phyloP scores from a whole-genome alignment of 2,888 invertebrate species.

The Calameuta pallipes region DNA sequence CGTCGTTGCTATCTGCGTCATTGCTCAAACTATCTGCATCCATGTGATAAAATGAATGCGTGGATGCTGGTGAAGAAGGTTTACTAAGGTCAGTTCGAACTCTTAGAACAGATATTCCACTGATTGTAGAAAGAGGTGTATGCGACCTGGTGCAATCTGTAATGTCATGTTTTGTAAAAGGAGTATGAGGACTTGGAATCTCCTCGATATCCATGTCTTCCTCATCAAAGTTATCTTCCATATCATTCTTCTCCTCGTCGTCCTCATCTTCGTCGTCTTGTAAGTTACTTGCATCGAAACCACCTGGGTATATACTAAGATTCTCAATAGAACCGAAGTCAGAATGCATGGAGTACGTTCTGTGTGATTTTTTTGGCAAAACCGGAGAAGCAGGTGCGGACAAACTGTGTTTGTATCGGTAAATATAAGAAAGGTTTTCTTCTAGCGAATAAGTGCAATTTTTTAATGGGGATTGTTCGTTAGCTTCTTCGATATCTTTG shows the following conservation, averaged over 20 bases:
- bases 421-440: slow-evolving; percentile 31
- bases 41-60: slow-evolving; percentile 50
- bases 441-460: not conserved
- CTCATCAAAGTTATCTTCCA: slow-evolving; percentile 67
- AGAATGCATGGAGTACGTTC: slow-evolving; percentile 49
- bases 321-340: slow-evolving; percentile 56
- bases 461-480: slow-evolving; percentile 1
- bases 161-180: slow-evolving; percentile 45
- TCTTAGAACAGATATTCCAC: slow-evolving; percentile 53
- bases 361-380: slow-evolving; percentile 36
- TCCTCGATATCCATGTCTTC: slow-evolving; percentile 61
- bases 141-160: slow-evolving; percentile 44
- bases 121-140: slow-evolving; percentile 52
- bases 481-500: slow-evolving; percentile 19
- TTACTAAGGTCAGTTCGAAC: slow-evolving; percentile 62
- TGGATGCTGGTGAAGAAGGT: slow-evolving; percentile 58
- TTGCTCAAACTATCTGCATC: slow-evolving; percentile 46
- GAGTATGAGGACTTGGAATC: slow-evolving; percentile 51
- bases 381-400: slow-evolving; percentile 58
- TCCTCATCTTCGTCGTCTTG: slow-evolving; percentile 54
- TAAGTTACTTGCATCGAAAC: slow-evolving; percentile 47
- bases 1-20: slow-evolving; percentile 48
- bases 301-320: slow-evolving; percentile 49
- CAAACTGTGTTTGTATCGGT: slow-evolving; percentile 54
- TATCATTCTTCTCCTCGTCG: slow-evolving; percentile 63